Base-by-base conservation (phyloP, 2,797 vertebrate species). In the Pachyuromys duprasi region DNA sequence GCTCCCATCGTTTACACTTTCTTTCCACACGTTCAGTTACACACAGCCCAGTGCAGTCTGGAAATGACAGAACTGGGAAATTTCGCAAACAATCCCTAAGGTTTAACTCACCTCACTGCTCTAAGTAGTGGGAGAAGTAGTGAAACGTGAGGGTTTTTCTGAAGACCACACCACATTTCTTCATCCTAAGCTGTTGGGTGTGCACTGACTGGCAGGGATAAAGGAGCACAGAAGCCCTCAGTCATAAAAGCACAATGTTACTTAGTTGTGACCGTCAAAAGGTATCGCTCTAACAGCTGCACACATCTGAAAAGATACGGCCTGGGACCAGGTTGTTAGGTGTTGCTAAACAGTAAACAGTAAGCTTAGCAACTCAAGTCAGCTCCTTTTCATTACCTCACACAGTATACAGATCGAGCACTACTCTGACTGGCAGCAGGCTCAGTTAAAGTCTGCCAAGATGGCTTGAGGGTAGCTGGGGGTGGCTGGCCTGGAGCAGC, bases 231-330 rank as follows among this genome's bases (percentile, higher is more conserved):
- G 6, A 95, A 86, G 39, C 60, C 49, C 86, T 94, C 24, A 82
- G 36, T 79, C 89, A 92, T 67, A 82, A 81, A 76, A 94, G 57
- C 26, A 78, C 69, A 69, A 69, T 53, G 53, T 65, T 4, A 39
- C 33, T 69, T 39, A 94, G 8, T 86, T 62, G 69, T 84, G 74
- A 69, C 93, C 93, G 72, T 90, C 63, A 65, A 45, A 91, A 94
- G 57, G n/a, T 76, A 60, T 60, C 60, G 20, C 93, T 96, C 20
- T 94, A 80, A 72, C 81, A 94, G 75, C 63, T 94, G 36, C 75
- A 87, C 91, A 7, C 15, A 89, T 95, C 87, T 90, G 69, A 78
- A 49, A 78, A 76, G 28, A 82, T 95, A 86, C 8, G 5, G 49
- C 31, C 33, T 78, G 42, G 45, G 39, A 92, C 82, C 42, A 57